Evolutionary conservation across 2,113 vertebrate species (phyloP).

Genomic region (Petrocephalus microphthalmus): DNA sequence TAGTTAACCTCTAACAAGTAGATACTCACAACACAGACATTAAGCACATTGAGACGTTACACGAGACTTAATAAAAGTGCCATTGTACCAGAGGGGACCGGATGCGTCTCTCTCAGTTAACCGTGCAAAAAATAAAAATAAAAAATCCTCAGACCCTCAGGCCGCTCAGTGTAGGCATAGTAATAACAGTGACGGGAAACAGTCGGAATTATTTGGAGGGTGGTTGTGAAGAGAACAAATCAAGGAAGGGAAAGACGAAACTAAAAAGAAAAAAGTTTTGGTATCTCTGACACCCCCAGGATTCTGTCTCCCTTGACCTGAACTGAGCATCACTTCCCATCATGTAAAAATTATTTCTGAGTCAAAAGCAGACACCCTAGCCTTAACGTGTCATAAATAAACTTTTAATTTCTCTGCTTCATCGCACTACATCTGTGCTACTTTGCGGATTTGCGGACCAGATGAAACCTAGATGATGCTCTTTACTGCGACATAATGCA

Average conservation of each 20-base stretch:
- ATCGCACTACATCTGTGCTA: not conserved
- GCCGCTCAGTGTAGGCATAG: not conserved
- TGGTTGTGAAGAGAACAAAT: not conserved
- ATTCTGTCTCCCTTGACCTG: not conserved
- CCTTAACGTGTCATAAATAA: not conserved
- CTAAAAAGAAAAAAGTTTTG: not conserved
- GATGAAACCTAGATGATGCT: not conserved
- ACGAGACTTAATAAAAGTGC: conserved; percentile 31
- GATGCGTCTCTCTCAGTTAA: conserved; percentile 17
- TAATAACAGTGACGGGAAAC: not conserved
- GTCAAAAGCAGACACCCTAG: not conserved
- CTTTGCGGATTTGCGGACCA: not conserved
- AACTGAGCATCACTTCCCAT: not conserved
- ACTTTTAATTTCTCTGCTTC: not conserved
- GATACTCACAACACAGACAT: conserved; percentile 44
- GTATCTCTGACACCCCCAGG: not conserved
- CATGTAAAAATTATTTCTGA: not conserved
- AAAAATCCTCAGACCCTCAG: not conserved
- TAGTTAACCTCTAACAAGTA: conserved; percentile 36
- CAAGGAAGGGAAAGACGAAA: not conserved
- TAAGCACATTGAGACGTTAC: conserved; percentile 34
- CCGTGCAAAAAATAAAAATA: not conserved
- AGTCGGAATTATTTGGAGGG: not conserved
- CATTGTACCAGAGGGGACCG: conserved; percentile 28
- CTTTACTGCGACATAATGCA: not conserved